Evolutionary conservation across 2,888 invertebrate species (phyloP).

Genomic region (Philereme vetulata): DNA sequence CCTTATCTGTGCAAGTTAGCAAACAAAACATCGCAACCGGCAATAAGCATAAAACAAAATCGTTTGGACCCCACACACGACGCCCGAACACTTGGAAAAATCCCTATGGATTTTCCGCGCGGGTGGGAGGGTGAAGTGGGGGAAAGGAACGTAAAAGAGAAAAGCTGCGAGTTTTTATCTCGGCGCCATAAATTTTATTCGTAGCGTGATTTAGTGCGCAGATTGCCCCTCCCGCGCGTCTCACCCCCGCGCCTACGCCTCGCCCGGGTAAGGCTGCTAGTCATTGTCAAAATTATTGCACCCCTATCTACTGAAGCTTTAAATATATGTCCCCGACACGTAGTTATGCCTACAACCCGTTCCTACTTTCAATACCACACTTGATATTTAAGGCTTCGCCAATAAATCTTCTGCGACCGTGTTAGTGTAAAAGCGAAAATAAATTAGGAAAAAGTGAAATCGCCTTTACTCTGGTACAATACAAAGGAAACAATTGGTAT

Average conservation of each 20-base stretch:
- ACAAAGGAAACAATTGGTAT: slow-evolving; percentile 40
- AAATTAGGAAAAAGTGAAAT: slow-evolving; percentile 36
- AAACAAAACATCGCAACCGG: slow-evolving; percentile 80
- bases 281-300: slow-evolving; percentile 85
- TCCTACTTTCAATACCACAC: slow-evolving; percentile 52
- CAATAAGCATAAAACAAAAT: slow-evolving; percentile 84
- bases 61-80: slow-evolving; percentile 82
- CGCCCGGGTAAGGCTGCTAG: slow-evolving; percentile 82
- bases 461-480: slow-evolving; percentile 29
- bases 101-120: slow-evolving; percentile 83
- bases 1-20: slow-evolving; percentile 79
- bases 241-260: slow-evolving; percentile 77
- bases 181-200: slow-evolving; percentile 85
- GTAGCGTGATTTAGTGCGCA: slow-evolving; percentile 85
- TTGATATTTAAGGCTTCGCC: slow-evolving; percentile 32
- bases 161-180: slow-evolving; percentile 86
- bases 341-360: slow-evolving; percentile 77
- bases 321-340: slow-evolving; percentile 82
- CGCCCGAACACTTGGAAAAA: slow-evolving; percentile 83
- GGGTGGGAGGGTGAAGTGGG: slow-evolving; percentile 54
- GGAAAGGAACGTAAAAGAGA: slow-evolving; percentile 84
- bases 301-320: slow-evolving; percentile 84
- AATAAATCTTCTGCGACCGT: slow-evolving; percentile 33
- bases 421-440: slow-evolving; percentile 43
- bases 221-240: slow-evolving; percentile 78